Conservation (phyloP, 2,797 vertebrate genomes). For the Lepus oiostolus region DNA sequence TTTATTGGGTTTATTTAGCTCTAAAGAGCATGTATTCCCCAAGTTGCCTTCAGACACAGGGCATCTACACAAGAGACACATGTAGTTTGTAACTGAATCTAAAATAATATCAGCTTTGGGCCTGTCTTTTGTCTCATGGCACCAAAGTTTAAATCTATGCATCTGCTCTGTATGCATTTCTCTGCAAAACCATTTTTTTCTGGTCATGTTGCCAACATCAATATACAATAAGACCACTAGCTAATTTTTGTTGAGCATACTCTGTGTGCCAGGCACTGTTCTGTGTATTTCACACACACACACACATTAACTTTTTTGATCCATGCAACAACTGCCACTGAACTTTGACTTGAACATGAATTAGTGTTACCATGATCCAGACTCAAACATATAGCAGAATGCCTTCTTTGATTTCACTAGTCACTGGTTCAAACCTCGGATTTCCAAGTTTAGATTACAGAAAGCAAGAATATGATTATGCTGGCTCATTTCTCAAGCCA, state of each 20-base stretch:
- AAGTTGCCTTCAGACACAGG: background rate
- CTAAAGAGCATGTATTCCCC: constrained; percentile 22
- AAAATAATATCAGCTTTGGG: background rate
- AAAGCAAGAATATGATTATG: background rate
- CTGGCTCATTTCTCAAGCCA: background rate
- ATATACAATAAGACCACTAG: background rate
- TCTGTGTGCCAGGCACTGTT: background rate
- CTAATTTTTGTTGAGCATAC: background rate
- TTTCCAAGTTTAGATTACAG: background rate
- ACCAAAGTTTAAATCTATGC: background rate
- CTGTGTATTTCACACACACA: background rate
- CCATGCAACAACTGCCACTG: background rate
- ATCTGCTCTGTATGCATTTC: background rate
- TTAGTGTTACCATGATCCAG: background rate
- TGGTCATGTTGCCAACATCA: background rate
- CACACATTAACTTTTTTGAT: background rate
- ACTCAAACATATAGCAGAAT: background rate
- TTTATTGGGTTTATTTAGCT: constrained; percentile 39
- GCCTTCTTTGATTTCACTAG: background rate
- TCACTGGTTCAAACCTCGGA: background rate
- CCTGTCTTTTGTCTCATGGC: background rate
- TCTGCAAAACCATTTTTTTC: background rate
- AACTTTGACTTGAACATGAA: background rate
- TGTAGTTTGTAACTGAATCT: constrained; percentile 10
- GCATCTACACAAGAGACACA: background rate